Evolutionary conservation across 2,888 invertebrate genomes (phyloP).

Genomic region (Melipona beecheii): DNA sequence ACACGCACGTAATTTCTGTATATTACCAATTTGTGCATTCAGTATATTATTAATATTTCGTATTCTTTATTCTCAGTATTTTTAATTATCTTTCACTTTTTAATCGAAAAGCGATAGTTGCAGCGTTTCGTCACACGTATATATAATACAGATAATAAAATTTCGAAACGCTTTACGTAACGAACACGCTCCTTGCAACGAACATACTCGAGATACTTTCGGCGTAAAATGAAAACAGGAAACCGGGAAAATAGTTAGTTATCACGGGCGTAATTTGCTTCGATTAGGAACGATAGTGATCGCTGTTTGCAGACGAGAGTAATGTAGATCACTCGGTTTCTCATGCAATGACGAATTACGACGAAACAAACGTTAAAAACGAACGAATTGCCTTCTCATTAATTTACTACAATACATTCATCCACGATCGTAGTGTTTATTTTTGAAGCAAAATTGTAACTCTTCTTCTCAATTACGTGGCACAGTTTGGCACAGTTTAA

Average conservation of each 20-base stretch:
- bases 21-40: no score
- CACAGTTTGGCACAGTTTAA: neutral
- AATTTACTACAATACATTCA: neutral
- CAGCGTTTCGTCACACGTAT: no score
- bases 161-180: no score
- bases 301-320: neutral
- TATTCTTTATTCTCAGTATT: no score
- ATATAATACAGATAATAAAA: no score
- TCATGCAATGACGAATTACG: slow-evolving; percentile 15
- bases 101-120: no score
- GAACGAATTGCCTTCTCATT: no score
- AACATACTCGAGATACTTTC: neutral
- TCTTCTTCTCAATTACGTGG: neutral
- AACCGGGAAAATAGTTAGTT: neutral
- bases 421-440: neutral
- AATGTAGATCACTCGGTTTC: slow-evolving; percentile 11
- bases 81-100: no score
- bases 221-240: neutral
- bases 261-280: neutral
- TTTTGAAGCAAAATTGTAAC: no score
- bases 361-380: slow-evolving; percentile 3
- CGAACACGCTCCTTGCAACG: no score
- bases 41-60: no score
- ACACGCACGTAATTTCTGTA: no score
- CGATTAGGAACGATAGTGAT: slow-evolving; percentile 9